Conservation (phyloP, 2,113 vertebrate genomes). For the Ptychochromis oligacanthus region DNA sequence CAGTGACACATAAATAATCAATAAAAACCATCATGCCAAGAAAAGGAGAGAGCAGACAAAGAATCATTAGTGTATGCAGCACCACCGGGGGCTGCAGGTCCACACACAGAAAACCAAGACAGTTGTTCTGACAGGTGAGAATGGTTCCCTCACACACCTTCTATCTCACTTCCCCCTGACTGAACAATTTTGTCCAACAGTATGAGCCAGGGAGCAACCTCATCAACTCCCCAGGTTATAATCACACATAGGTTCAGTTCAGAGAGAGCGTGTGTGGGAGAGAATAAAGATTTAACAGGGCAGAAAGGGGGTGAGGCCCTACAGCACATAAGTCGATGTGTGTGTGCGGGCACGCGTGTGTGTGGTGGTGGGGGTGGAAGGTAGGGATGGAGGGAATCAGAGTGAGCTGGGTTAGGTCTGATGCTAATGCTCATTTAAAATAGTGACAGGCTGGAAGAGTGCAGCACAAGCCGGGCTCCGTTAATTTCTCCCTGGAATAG, state of each 20-base stretch:
- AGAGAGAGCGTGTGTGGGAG: slow-evolving; percentile 28
- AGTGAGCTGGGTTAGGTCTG: slow-evolving; percentile 89
- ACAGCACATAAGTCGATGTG: slow-evolving; percentile 35
- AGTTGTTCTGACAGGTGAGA: slow-evolving; percentile 83
- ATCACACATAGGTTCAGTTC: slow-evolving; percentile 68
- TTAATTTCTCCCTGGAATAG: slow-evolving; percentile 99
- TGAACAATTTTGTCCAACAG: slow-evolving; percentile 74
- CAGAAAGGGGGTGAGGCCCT: slow-evolving; percentile 54
- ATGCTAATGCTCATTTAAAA: slow-evolving; percentile 96
- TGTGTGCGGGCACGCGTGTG: neutral
- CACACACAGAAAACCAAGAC: slow-evolving; percentile 75
- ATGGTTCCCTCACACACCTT: slow-evolving; percentile 75
- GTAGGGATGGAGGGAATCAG: slow-evolving; percentile 64
- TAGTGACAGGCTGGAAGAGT: slow-evolving; percentile 89
- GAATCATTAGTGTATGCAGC: slow-evolving; percentile 69
- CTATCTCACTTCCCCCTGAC: slow-evolving; percentile 65
- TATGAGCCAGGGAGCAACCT: slow-evolving; percentile 69
- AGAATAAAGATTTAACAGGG: slow-evolving; percentile 61
- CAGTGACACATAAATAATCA: slow-evolving; percentile 66
- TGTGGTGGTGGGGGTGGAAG: slow-evolving; percentile 5
- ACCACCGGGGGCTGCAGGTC: slow-evolving; percentile 51
- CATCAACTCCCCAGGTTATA: slow-evolving; percentile 79
- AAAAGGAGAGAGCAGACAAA: slow-evolving; percentile 43
- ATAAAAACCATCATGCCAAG: slow-evolving; percentile 51
- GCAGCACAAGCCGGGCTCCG: slow-evolving; percentile 83